A percentile compares a stretch with the other conserved stretches of the same genome.
phyloP scores from a whole-genome alignment of 2,797 vertebrate genomes.

The Pitangus sulphuratus region DNA sequence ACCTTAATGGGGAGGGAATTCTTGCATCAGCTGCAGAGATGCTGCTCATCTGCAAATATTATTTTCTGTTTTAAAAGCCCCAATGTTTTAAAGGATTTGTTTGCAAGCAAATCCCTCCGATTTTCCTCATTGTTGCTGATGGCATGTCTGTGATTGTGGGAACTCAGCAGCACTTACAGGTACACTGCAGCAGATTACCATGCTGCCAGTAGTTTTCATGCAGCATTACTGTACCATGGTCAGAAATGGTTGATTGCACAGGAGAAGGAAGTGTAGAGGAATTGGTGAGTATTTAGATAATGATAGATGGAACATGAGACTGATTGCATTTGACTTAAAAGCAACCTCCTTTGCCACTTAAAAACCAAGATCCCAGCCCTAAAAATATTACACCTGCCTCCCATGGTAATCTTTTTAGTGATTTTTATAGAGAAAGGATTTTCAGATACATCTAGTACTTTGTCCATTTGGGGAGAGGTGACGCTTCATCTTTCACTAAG shows the following conservation, averaged over 20 bases:
- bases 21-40: not conserved
- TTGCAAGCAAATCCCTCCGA: not conserved
- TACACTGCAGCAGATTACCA: not conserved
- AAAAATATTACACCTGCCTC: not conserved
- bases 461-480: not conserved
- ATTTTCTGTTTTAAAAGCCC: not conserved
- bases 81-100: not conserved
- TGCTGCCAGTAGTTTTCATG: not conserved
- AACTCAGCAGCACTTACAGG: not conserved
- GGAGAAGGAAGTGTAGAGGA: not conserved
- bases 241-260: not conserved
- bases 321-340: constrained; percentile 33
- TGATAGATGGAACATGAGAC: not conserved
- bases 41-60: not conserved
- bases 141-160: not conserved
- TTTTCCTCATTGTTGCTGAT: not conserved
- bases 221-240: not conserved
- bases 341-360: not conserved
- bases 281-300: constrained; percentile 7
- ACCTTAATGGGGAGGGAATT: not conserved
- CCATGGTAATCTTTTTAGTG: not conserved
- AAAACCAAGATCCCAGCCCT: not conserved
- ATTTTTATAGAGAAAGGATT: constrained; percentile 3
- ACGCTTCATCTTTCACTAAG: constrained; percentile 22
- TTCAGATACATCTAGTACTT: not conserved